Conservation (phyloP, 2,797 vertebrate species). For the Selene dorsalis region DNA sequence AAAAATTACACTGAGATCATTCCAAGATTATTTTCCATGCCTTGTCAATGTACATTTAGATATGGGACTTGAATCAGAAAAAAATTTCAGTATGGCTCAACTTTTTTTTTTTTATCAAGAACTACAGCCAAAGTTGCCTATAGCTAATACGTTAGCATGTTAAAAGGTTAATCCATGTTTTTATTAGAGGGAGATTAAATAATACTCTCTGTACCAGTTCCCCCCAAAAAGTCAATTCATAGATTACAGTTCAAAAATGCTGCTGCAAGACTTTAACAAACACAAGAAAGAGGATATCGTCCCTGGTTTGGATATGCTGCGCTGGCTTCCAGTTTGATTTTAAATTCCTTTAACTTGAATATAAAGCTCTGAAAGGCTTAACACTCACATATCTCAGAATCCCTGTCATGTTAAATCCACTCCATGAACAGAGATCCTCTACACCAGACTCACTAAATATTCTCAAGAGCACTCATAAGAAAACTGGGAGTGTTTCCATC, state of each 20-base stretch:
- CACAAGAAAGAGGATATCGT: conserved; percentile 28
- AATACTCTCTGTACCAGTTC: conserved; percentile 22
- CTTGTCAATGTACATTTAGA: neutral
- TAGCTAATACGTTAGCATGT: neutral
- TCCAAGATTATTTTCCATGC: conserved; percentile 15
- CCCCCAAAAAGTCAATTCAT: conserved; percentile 39
- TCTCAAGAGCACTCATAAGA: conserved; percentile 50
- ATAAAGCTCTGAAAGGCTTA: conserved; percentile 67
- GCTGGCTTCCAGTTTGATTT: conserved; percentile 52
- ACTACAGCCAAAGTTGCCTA: conserved; percentile 4
- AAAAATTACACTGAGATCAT: conserved; percentile 23
- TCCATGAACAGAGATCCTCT: conserved; percentile 47
- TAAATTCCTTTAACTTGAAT: conserved; percentile 66
- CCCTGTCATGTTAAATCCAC: conserved; percentile 70
- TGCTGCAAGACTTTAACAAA: conserved; percentile 40
- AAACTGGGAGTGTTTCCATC: conserved; percentile 52
- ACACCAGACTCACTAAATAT: conserved; percentile 57
- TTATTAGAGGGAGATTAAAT: conserved; percentile 41
- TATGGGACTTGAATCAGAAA: conserved; percentile 7
- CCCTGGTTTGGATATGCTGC: conserved; percentile 48
- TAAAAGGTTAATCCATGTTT: conserved; percentile 52
- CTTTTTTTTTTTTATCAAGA: conserved; percentile 30
- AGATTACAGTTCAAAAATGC: conserved; percentile 43
- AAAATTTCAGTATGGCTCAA: neutral
- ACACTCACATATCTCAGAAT: conserved; percentile 57